Conservation (phyloP, 37 sponge, comb jelly and placozoan species). For the Geodia barretti region DNA sequence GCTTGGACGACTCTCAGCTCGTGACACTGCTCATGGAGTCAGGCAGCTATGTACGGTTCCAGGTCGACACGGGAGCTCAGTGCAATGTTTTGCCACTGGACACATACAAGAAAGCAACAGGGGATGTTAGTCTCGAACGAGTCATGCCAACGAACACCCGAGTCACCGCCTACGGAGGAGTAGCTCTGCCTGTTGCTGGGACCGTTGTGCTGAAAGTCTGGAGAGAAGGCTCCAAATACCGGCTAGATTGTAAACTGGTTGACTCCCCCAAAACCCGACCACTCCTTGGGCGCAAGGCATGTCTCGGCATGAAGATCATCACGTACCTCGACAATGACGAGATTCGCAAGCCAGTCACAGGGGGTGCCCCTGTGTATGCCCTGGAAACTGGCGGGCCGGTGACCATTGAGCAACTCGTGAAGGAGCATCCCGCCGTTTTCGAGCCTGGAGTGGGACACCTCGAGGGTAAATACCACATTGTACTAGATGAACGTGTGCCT, state of each 20-base stretch:
- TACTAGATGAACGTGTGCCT: constrained; percentile 9
- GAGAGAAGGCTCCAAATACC: too few species aligned
- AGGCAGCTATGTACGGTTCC: constrained; percentile 15
- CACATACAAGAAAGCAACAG: constrained; percentile 39
- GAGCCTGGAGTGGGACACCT: constrained; percentile 24
- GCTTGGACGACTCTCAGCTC: constrained; percentile 16
- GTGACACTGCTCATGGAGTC: neutral
- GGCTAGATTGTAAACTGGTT: too few species aligned
- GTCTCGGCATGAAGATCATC: neutral
- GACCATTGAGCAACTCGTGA: constrained; percentile 4
- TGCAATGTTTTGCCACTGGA: constrained; percentile 27
- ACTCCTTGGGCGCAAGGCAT: constrained; percentile 22
- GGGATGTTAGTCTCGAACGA: constrained; percentile 3
- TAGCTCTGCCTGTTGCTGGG: constrained; percentile 23
- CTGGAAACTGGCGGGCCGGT: neutral
- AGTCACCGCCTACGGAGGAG: constrained; percentile 30
- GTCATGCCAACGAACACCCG: neutral
- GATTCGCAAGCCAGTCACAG: constrained; percentile 7
- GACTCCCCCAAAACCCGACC: constrained; percentile 15
- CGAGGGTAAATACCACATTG: constrained; percentile 48
- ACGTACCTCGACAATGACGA: constrained; percentile 40
- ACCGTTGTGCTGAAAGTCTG: neutral
- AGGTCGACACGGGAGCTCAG: constrained; percentile 27
- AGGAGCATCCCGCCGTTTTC: constrained; percentile 21
- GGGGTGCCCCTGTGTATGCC: neutral